Evolutionary conservation across 2,888 invertebrate species (phyloP).

Genomic region (Holacanthella duospinosa): DNA sequence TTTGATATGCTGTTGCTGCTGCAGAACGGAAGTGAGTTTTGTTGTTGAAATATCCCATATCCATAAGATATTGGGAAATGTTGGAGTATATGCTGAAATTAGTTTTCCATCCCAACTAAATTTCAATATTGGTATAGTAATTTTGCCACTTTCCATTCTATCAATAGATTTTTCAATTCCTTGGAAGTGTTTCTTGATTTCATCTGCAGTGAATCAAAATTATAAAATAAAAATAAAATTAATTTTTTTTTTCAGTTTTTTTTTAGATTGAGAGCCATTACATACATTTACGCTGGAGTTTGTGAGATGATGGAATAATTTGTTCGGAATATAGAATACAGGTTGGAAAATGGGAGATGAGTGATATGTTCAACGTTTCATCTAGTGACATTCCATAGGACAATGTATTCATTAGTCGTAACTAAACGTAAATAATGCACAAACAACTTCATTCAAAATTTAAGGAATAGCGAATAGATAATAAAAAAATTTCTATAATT

Average conservation of each 20-base stretch:
- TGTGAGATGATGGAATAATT: background rate
- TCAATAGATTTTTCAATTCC: too few species aligned
- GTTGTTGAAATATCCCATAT: slow-evolving; percentile 16
- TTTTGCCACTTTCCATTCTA: too few species aligned
- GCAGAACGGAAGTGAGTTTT: slow-evolving; percentile 11
- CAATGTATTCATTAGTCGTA: slow-evolving; percentile 21
- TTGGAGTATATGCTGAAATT: slow-evolving; percentile 11
- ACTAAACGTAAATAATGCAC: slow-evolving; percentile 11
- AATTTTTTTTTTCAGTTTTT: background rate
- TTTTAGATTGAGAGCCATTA: background rate
- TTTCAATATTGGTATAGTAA: slow-evolving; percentile 6
- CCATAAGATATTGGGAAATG: slow-evolving; percentile 17
- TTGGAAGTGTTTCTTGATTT: background rate
- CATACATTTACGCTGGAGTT: background rate
- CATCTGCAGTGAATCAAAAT: too few species aligned
- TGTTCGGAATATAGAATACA: slow-evolving; percentile 1
- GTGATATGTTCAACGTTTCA: slow-evolving; percentile 19
- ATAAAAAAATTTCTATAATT: background rate
- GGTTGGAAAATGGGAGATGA: slow-evolving; percentile 1
- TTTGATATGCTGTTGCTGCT: slow-evolving; percentile 13
- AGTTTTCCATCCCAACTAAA: slow-evolving; percentile 19
- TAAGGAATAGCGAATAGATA: background rate
- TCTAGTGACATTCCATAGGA: slow-evolving; percentile 21
- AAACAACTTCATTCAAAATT: too few species aligned
- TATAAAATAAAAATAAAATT: too few species aligned